Evolutionary conservation across 2,113 vertebrate species (phyloP).

Genomic region (Chamaea fasciata): DNA sequence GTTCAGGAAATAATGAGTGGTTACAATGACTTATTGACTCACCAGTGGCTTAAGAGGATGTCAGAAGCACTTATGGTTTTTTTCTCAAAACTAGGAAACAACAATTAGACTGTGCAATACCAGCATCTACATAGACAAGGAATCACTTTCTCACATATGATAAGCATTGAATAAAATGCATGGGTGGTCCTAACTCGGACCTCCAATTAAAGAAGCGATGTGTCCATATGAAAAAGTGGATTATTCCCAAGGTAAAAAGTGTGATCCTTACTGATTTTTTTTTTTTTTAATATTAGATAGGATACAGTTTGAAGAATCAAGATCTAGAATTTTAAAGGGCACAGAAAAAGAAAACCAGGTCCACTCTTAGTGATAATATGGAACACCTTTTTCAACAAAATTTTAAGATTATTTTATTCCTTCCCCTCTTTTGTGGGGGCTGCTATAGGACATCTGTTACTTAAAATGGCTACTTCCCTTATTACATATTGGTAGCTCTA

Average conservation of each 20-base stretch:
- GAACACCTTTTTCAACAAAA: background rate
- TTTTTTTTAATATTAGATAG: background rate
- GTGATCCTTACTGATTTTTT: background rate
- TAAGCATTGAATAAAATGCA: background rate
- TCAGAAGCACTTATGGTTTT: background rate
- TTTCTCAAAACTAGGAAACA: background rate
- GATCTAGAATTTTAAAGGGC: background rate
- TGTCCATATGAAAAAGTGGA: background rate
- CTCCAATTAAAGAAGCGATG: background rate
- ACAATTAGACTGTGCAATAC: background rate
- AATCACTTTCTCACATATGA: background rate
- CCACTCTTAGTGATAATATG: background rate
- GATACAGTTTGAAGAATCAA: background rate
- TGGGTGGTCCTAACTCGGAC: background rate
- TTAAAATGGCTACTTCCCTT: constrained; percentile 45
- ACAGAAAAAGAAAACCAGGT: background rate
- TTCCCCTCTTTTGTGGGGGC: constrained; percentile 1
- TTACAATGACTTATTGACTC: background rate
- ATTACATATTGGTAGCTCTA: constrained; percentile 67
- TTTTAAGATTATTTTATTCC: constrained; percentile 41
- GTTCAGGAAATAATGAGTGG: background rate
- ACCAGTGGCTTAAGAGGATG: background rate
- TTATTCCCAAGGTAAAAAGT: background rate
- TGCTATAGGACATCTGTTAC: constrained; percentile 39
- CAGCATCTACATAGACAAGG: background rate